Conservation (phyloP, 2,888 invertebrate genomes). For the Cecidostiba fungosa region DNA sequence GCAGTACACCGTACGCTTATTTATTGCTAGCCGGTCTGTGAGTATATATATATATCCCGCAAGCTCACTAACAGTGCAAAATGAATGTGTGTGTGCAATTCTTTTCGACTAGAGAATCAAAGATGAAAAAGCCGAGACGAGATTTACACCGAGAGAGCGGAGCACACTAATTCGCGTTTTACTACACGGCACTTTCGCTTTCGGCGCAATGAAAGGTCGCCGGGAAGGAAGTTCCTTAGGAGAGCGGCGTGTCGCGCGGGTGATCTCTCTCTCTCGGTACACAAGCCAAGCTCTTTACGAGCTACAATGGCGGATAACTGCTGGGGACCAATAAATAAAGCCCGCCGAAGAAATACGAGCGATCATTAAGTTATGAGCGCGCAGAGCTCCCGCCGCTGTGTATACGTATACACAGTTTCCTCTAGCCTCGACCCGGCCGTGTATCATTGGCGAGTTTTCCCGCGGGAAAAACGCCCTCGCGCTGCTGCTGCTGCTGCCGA, state of each 20-base stretch:
- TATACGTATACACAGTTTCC: background rate
- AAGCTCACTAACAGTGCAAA: slow-evolving; percentile 28
- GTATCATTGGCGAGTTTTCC: slow-evolving; percentile 68
- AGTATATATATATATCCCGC: background rate
- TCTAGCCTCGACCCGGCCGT: slow-evolving; percentile 46
- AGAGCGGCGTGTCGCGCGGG: slow-evolving; percentile 6
- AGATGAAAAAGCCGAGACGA: background rate
- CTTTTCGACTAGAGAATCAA: background rate
- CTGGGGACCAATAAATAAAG: slow-evolving; percentile 67
- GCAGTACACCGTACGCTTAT: slow-evolving; percentile 74
- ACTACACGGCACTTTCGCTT: slow-evolving; percentile 47
- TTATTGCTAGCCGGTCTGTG: slow-evolving; percentile 72
- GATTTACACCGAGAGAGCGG: slow-evolving; percentile 20
- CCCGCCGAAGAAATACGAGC: slow-evolving; percentile 67
- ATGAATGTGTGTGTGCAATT: slow-evolving; percentile 31
- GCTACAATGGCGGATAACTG: slow-evolving; percentile 62
- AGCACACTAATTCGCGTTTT: slow-evolving; percentile 36
- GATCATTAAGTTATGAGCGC: slow-evolving; percentile 70
- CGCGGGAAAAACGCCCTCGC: slow-evolving; percentile 64
- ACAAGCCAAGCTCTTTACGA: slow-evolving; percentile 54
- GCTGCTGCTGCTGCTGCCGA: background rate
- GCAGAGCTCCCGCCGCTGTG: slow-evolving; percentile 62
- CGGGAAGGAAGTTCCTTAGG: slow-evolving; percentile 45
- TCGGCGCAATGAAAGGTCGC: slow-evolving; percentile 43
- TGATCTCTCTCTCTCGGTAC: slow-evolving; percentile 11